Evolutionary conservation across 2,888 invertebrate genomes (phyloP), one percentile per base, ranked within the genome.

Genomic region (Trichogramma dendrolimi): DNA sequence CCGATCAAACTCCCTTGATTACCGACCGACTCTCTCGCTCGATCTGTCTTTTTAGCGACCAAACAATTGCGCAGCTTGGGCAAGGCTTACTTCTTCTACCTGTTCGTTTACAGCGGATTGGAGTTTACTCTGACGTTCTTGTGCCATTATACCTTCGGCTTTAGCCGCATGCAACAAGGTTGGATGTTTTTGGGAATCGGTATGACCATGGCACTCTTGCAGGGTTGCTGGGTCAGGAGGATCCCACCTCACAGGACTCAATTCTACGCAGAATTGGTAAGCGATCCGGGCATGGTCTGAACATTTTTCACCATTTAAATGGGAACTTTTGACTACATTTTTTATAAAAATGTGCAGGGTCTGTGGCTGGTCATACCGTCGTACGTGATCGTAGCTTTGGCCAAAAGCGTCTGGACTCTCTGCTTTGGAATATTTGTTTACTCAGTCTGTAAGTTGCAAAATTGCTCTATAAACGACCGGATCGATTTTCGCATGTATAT

Each of bases 91-190:
- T 98, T 98, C 79, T 80, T 94, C 7, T 98, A 96, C 81, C 83
- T 97, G 67, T 94, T 97, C 76, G 83, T 96, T 64, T 97, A 96
- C 80, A 96, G 97, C 58, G 98, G 97, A 4, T 82, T 99, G 61
- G 98, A 99, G 81, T 99, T 97, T 77, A 98, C 98, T 0, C 83
- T 99, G 44, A 96, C 97, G 58, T 99, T 99, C 82, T 83, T 98
- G 54, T 96, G 96, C 59, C 96, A 96, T 81, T 89, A 94, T 72
- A 86, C 90, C 47, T 96, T 97, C 78, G 85, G 88, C 57, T 97
- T 92, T 78, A 89, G 88, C 60, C 93, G 96, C 52, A 92, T 96
- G 90, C 92, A 96, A 79, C 98, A 99, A 81, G 98, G 98, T 5
- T 93, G 91, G 85, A 96, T 99, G 94, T 99, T 97, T 79, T 86